Percentiles rank a stretch among this genome's conserved stretches.
Evolutionary conservation across 2,888 invertebrate species (phyloP).

Genomic region (Melinaea menophilus): DNA sequence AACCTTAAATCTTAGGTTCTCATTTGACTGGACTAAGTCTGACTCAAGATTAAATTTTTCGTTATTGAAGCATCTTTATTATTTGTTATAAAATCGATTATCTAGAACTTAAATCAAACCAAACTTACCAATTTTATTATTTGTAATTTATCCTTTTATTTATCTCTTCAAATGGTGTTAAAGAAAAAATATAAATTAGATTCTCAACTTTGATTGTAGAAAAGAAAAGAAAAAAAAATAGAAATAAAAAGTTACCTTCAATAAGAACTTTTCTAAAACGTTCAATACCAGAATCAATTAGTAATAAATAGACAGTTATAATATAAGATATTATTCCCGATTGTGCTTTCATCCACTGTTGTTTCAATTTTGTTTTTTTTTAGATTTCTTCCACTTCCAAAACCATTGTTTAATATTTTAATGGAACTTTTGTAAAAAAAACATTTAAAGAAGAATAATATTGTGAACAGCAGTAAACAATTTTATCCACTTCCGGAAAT

Average conservation of each 20-base stretch:
- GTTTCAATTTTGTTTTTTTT: constrained; percentile 50
- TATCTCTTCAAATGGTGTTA: no score
- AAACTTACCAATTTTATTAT: no score
- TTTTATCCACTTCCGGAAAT: constrained; percentile 64
- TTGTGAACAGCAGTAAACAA: constrained; percentile 68
- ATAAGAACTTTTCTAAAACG: constrained; percentile 51
- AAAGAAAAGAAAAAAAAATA: no score
- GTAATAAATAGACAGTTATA: constrained; percentile 59
- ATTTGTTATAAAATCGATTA: no score
- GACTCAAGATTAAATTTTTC: no score
- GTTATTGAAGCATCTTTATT: no score
- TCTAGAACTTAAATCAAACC: no score
- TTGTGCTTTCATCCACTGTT: constrained; percentile 57
- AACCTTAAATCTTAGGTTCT: constrained; percentile 39
- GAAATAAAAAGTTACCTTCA: constrained; percentile 46
- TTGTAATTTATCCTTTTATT: no score
- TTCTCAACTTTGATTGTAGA: no score
- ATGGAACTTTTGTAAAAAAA: constrained; percentile 57
- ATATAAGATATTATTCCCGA: constrained; percentile 54
- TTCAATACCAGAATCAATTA: constrained; percentile 59
- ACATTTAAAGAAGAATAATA: constrained; percentile 64
- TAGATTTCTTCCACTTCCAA: constrained; percentile 54
- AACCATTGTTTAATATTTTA: constrained; percentile 61
- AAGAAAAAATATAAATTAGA: no score
- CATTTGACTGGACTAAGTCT: no score